A percentile compares a stretch with the other conserved stretches of the same genome.
phyloP scores from a whole-genome alignment of 2,113 vertebrate species.

The Baryphthengus martii region DNA sequence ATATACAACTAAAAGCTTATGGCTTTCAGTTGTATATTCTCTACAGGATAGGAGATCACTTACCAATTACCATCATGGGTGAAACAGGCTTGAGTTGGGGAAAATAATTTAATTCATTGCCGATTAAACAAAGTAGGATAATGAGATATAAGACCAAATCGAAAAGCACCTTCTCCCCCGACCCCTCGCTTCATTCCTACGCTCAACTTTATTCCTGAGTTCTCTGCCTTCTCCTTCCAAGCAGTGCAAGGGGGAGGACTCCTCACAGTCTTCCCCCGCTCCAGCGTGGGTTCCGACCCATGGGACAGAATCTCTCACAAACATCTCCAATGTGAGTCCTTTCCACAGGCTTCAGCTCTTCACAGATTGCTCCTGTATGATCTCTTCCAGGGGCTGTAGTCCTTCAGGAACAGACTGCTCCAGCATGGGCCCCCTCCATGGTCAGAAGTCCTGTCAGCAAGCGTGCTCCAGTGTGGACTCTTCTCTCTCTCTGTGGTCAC shows the following conservation, averaged over 20 bases:
- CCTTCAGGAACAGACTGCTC: not conserved
- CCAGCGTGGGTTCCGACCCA: not conserved
- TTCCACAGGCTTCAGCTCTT: not conserved
- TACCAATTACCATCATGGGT: not conserved
- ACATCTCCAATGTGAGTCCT: not conserved
- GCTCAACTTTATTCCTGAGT: not conserved
- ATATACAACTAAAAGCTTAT: not conserved
- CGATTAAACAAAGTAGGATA: not conserved
- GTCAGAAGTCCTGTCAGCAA: not conserved
- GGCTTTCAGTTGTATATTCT: no score
- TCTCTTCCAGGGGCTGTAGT: rapidly evolving
- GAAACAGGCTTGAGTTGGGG: not conserved
- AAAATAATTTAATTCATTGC: not conserved
- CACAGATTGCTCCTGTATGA: no score
- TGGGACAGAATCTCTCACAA: not conserved
- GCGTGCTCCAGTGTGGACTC: not conserved
- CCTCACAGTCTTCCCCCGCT: not conserved
- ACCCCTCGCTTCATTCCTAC: not conserved
- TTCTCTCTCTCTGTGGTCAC: not conserved
- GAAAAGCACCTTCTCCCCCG: not conserved
- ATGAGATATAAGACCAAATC: not conserved
- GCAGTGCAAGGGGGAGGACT: not conserved
- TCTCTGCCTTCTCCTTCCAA: not conserved
- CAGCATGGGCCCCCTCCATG: not conserved
- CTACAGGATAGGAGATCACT: not conserved